These are phyloP conservation scores for Champsocephalus esox DNA, from an alignment of 2,797 vertebrate species.

Conservation along the genomic window DNA sequence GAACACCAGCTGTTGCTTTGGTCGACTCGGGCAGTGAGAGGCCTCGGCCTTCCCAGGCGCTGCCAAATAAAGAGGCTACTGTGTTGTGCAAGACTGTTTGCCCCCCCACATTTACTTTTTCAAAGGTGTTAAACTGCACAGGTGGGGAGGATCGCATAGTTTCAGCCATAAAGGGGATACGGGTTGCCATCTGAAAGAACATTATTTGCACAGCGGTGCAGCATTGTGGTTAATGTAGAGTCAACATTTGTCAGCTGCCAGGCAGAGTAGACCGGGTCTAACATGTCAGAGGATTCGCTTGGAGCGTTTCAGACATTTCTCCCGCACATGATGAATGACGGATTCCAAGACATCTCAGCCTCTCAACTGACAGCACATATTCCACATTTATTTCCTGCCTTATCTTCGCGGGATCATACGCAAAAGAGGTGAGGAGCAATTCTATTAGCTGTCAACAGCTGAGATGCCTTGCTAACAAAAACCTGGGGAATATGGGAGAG, in stretches of 20 bases:
- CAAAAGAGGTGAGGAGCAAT: slow-evolving; percentile 76
- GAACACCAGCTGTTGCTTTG: slow-evolving; percentile 91
- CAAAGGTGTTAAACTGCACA: slow-evolving; percentile 69
- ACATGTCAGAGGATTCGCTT: slow-evolving; percentile 66
- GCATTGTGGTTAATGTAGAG: slow-evolving; percentile 80
- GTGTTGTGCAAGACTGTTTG: slow-evolving; percentile 65
- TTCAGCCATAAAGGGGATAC: slow-evolving; percentile 75
- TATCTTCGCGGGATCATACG: slow-evolving; percentile 69
- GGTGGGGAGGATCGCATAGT: slow-evolving; percentile 70
- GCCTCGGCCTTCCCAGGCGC: slow-evolving; percentile 82
- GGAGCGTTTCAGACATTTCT: slow-evolving; percentile 62
- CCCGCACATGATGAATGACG: slow-evolving; percentile 77
- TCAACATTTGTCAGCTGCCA: slow-evolving; percentile 85
- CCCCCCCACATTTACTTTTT: slow-evolving; percentile 61
- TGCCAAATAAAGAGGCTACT: slow-evolving; percentile 86
- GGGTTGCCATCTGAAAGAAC: slow-evolving; percentile 77
- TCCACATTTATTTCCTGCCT: slow-evolving; percentile 77
- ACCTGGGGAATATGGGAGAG: slow-evolving; percentile 74
- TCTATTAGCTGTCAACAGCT: slow-evolving; percentile 79
- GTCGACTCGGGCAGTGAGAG: slow-evolving; percentile 76
- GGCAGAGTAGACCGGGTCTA: slow-evolving; percentile 59
- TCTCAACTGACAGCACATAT: slow-evolving; percentile 76
- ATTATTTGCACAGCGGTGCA: slow-evolving; percentile 83
- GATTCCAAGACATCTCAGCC: slow-evolving; percentile 71
- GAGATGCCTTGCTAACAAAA: slow-evolving; percentile 70